Conservation (phyloP, 2,797 vertebrate genomes). For the Chaenodraco wilsoni region DNA sequence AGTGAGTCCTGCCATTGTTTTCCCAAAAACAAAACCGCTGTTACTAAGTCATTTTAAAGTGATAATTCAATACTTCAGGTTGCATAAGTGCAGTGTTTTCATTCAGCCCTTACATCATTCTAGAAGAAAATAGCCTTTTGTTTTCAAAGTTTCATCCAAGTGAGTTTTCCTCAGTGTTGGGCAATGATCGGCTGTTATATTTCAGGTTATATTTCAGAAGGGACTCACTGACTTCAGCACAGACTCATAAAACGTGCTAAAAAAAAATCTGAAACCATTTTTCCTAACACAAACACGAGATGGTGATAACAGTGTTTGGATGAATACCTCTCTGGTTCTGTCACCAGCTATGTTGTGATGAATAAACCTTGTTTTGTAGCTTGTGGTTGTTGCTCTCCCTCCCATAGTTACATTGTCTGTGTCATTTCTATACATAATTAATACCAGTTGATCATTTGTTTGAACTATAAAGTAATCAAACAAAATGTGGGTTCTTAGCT, state of each 20-base stretch:
- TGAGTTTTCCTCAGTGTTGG: slow-evolving; percentile 27
- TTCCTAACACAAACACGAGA: not conserved
- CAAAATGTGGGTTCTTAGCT: too few relatives aligned
- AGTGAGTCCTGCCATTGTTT: slow-evolving; percentile 37
- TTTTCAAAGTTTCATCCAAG: slow-evolving; percentile 29
- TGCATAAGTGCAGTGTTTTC: slow-evolving; percentile 31
- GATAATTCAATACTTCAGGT: slow-evolving; percentile 37
- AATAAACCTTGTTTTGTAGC: not conserved
- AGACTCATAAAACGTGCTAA: slow-evolving; percentile 3
- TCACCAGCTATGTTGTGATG: not conserved
- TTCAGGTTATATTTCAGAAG: too few relatives aligned
- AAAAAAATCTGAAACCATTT: not conserved
- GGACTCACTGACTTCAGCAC: slow-evolving; percentile 34
- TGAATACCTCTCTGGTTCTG: not conserved
- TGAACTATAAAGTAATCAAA: too few relatives aligned
- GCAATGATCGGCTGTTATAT: too few relatives aligned
- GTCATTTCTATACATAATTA: too few relatives aligned
- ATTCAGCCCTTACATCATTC: slow-evolving; percentile 15
- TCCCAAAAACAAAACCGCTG: slow-evolving; percentile 24
- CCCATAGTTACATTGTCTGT: too few relatives aligned
- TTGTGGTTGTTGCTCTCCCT: not conserved
- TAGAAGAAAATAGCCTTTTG: not conserved
- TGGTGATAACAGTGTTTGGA: not conserved
- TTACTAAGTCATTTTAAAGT: slow-evolving; percentile 37
- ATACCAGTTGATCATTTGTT: too few relatives aligned